These are phyloP conservation scores for Macrotis lagotis DNA, from an alignment of 2,113 vertebrate species.

Conservation along the genomic window DNA sequence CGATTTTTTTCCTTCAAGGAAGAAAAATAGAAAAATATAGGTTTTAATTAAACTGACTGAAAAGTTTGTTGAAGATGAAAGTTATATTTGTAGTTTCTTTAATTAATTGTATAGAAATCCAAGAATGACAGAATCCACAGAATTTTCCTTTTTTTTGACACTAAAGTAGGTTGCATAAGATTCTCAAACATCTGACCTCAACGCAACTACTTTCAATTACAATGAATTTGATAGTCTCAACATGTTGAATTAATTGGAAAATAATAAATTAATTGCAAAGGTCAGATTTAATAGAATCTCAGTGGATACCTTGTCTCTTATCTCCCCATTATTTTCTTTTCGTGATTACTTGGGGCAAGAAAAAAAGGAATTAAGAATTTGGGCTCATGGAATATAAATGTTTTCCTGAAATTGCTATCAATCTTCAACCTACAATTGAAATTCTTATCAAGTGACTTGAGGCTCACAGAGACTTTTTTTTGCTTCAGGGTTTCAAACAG, in stretches of 20 bases:
- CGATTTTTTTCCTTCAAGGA: neutral
- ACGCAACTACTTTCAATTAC: neutral
- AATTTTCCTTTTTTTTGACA: neutral
- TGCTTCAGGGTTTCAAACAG: neutral
- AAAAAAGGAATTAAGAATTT: neutral
- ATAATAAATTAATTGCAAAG: conserved; percentile 16
- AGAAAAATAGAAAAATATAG: neutral
- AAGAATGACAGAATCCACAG: neutral
- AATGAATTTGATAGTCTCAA: conserved; percentile 17
- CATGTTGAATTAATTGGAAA: conserved; percentile 18
- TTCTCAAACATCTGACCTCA: neutral
- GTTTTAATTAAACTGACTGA: neutral
- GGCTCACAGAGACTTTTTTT: neutral
- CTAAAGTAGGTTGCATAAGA: neutral
- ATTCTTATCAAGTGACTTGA: neutral
- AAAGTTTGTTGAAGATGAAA: conserved; percentile 32
- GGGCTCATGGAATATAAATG: neutral
- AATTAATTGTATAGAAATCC: neutral
- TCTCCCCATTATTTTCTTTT: neutral
- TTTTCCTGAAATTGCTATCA: neutral
- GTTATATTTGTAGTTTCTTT: neutral
- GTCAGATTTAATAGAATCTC: neutral
- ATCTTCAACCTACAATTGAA: neutral
- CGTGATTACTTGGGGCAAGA: neutral
- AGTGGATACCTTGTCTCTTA: neutral